A percentile compares a stretch with the other conserved stretches of the same genome.
These are phyloP conservation scores for Phylloscopus trochiloides DNA, from an alignment of 2,113 vertebrate species.

Conservation along the genomic window DNA sequence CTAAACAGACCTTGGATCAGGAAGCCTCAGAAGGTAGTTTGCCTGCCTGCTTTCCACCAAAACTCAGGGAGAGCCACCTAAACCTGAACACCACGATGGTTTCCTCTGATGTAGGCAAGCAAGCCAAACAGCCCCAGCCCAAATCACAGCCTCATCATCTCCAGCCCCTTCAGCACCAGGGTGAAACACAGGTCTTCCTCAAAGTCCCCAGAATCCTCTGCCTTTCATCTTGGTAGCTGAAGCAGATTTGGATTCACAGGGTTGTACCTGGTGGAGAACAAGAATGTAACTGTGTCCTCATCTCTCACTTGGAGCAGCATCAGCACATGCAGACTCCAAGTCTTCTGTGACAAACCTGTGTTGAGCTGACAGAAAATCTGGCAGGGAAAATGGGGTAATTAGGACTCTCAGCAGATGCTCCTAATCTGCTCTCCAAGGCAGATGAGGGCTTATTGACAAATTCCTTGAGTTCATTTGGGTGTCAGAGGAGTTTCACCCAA, in stretches of 20 bases:
- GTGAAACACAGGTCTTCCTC: neutral
- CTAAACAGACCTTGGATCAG: neutral
- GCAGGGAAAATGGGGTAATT: neutral
- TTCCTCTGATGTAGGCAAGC: neutral
- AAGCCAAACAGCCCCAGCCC: neutral
- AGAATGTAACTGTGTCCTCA: neutral
- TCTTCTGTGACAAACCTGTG: neutral
- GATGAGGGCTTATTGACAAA: neutral
- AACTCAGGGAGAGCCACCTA: neutral
- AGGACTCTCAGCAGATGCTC: neutral
- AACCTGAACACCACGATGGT: rapidly evolving
- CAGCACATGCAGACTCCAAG: neutral
- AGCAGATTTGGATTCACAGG: neutral
- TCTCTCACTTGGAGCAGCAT: neutral
- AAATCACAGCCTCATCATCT: neutral
- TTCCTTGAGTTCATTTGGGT: neutral
- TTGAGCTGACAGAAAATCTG: neutral
- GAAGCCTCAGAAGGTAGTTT: neutral
- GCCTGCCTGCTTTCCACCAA: neutral
- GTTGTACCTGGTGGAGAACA: neutral
- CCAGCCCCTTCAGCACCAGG: neutral
- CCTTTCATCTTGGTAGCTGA: neutral
- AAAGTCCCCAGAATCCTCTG: neutral
- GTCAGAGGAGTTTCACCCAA: neutral
- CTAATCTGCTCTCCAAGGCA: neutral